Conservation (phyloP, 2,797 vertebrate genomes). For the Falco naumanni region DNA sequence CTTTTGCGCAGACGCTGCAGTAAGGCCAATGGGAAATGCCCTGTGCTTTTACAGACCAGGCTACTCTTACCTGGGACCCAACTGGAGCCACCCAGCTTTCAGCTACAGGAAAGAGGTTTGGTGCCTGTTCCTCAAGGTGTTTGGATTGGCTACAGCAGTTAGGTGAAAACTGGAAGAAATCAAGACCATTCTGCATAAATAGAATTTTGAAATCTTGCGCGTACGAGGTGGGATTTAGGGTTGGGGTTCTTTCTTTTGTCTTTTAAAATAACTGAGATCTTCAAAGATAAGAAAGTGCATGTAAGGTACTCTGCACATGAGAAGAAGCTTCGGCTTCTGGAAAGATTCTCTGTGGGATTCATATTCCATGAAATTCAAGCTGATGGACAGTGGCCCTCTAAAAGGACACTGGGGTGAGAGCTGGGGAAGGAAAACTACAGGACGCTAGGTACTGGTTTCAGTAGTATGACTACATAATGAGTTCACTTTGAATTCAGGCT, state of each 20-base stretch:
- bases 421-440: background rate
- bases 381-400: background rate
- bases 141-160: background rate
- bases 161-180: background rate
- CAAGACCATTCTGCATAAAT: background rate
- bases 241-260: background rate
- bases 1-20: background rate
- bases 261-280: background rate
- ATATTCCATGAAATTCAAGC: constrained; percentile 11
- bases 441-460: constrained; percentile 44
- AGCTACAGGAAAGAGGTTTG: background rate
- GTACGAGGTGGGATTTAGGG: background rate
- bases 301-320: background rate
- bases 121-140: background rate
- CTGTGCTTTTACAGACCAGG: background rate
- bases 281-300: constrained; percentile 49
- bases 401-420: background rate
- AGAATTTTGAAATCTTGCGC: background rate
- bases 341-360: background rate
- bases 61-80: background rate
- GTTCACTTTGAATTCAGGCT: constrained; percentile 18
- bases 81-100: background rate
- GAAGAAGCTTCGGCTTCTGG: background rate
- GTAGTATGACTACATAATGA: constrained; percentile 58
- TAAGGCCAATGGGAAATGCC: background rate